These are phyloP conservation scores for Chaetodon auriga DNA, from an alignment of 2,113 vertebrate species.

Conservation along the genomic window DNA sequence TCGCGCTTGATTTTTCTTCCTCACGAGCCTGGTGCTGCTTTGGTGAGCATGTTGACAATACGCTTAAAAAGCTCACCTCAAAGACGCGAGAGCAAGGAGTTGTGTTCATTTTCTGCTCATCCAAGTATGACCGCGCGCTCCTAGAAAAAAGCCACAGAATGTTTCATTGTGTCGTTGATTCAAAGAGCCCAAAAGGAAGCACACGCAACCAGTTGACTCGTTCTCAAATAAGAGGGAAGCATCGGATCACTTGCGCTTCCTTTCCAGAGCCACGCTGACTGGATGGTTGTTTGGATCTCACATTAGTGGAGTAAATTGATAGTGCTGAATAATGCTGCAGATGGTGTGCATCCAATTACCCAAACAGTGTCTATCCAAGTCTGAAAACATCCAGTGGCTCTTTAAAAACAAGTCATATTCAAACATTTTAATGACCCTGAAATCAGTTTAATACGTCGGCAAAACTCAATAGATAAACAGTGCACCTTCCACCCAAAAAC, in stretches of 20 bases:
- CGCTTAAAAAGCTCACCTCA: conserved; percentile 11
- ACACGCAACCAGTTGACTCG: conserved; percentile 29
- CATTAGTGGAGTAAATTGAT: conserved; percentile 10
- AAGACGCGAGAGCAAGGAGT: conserved; percentile 23
- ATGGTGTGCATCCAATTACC: conserved; percentile 36
- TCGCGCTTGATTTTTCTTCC: conserved; percentile 21
- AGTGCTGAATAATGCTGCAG: conserved; percentile 28
- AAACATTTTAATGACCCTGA: conserved; percentile 46
- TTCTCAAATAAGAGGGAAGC: conserved; percentile 17
- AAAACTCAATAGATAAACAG: conserved; percentile 50
- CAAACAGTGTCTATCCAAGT: conserved; percentile 13
- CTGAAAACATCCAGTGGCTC: conserved; percentile 19
- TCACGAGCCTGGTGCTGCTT: background rate
- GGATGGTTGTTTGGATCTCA: conserved; percentile 28
- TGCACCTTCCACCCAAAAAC: conserved; percentile 1
- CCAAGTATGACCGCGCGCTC: conserved; percentile 11
- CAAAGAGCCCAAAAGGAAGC: conserved; percentile 37
- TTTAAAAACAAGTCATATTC: conserved; percentile 27
- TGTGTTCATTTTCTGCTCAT: conserved; percentile 56
- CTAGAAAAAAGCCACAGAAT: conserved; percentile 27
- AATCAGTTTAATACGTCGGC: conserved; percentile 52
- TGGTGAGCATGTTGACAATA: conserved; percentile 46
- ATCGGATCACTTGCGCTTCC: conserved; percentile 25
- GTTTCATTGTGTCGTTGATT: conserved; percentile 63
- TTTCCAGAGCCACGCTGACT: conserved; percentile 22